A percentile compares a stretch with the other conserved stretches of the same genome.
Evolutionary conservation across 2,113 vertebrate species (phyloP).

Genomic region (Tetrax tetrax): DNA sequence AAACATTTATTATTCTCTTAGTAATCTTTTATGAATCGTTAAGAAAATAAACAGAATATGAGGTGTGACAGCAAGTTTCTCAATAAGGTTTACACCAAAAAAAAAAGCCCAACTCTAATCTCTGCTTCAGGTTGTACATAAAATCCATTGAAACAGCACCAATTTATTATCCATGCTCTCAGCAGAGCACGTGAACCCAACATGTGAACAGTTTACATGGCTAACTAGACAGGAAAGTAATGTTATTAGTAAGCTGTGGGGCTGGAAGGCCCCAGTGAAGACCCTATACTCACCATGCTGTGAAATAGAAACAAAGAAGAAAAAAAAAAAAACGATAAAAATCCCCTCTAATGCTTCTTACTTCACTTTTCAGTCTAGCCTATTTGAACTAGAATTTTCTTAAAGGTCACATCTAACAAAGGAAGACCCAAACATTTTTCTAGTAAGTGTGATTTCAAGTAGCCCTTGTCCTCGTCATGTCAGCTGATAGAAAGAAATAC

Average conservation of each 20-base stretch:
- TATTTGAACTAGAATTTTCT: not conserved
- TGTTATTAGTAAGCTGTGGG: not conserved
- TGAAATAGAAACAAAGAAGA: not conserved
- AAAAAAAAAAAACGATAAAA: not conserved
- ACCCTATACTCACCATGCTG: not conserved
- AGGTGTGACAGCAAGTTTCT: slow-evolving; percentile 20
- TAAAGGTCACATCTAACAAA: not conserved
- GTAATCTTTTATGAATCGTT: slow-evolving; percentile 25
- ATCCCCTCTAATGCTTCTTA: not conserved
- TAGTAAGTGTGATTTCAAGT: not conserved
- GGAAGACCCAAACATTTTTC: not conserved
- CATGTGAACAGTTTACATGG: not conserved
- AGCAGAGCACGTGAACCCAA: not conserved
- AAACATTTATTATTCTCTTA: slow-evolving; percentile 27
- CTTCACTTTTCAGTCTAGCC: not conserved
- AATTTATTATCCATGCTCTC: not conserved
- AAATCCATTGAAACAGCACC: slow-evolving; percentile 3
- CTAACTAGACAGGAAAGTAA: not conserved
- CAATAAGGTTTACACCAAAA: slow-evolving; percentile 11
- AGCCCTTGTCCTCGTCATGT: not conserved
- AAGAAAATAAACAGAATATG: slow-evolving; percentile 42
- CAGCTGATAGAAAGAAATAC: not conserved
- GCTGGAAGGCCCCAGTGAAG: not conserved
- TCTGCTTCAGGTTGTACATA: slow-evolving; percentile 20
- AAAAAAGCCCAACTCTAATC: not conserved